Evolutionary conservation across 2,113 vertebrate genomes (phyloP).

Genomic region (Stegastes partitus): DNA sequence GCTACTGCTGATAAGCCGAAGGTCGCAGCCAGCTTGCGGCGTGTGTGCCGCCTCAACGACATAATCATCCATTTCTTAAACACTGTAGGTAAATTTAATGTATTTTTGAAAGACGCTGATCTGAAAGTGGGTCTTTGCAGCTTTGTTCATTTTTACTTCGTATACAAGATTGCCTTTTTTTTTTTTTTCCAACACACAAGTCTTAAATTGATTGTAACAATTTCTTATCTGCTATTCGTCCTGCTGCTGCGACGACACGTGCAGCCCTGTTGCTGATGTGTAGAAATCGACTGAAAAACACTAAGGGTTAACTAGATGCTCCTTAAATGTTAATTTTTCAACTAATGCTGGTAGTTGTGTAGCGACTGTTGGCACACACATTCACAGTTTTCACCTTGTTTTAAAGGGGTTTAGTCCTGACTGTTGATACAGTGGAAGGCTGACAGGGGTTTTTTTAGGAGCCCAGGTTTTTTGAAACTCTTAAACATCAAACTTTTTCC

Average conservation of each 20-base stretch:
- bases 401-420: conserved; percentile 31
- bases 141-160: neutral
- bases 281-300: conserved; percentile 24
- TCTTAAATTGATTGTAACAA: conserved; percentile 27
- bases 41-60: conserved; percentile 12
- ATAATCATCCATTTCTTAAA: conserved; percentile 25
- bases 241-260: neutral
- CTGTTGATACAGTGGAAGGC: conserved; percentile 14
- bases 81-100: conserved; percentile 1
- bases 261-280: neutral
- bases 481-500: conserved; percentile 9
- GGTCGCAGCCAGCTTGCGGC: conserved; percentile 10
- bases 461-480: neutral
- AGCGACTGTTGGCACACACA: conserved; percentile 3
- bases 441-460: conserved; percentile 18
- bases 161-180: neutral
- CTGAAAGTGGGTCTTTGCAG: conserved; percentile 19
- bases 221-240: neutral
- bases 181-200: neutral
- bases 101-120: conserved; percentile 8
- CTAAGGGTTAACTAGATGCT: conserved; percentile 21
- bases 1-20: conserved; percentile 23
- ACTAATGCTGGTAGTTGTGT: conserved; percentile 11
- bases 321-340: conserved; percentile 8
- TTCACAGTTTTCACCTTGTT: conserved; percentile 40